Evolutionary conservation across 1,140 invertebrate species (phyloP).

Genomic region (Planococcus citri): DNA sequence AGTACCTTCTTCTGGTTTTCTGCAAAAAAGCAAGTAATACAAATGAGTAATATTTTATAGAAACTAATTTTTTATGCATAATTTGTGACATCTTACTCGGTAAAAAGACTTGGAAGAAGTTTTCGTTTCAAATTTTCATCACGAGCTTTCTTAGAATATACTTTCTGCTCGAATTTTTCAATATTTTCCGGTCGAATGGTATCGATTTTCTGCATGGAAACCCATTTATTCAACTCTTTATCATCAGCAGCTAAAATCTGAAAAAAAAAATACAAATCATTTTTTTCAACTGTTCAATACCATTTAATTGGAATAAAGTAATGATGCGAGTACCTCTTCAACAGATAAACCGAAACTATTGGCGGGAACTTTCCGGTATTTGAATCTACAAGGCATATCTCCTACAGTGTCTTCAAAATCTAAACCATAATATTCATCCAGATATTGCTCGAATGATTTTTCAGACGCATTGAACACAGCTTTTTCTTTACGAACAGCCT

Average conservation of each 20-base stretch:
- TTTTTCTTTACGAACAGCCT: constrained; percentile 35
- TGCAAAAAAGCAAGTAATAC: too few relatives aligned
- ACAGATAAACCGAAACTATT: constrained; percentile 84
- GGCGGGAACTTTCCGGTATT: constrained; percentile 75
- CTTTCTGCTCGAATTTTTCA: constrained; percentile 65
- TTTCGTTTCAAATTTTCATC: constrained; percentile 65
- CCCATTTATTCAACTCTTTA: constrained; percentile 89
- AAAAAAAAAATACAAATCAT: not conserved
- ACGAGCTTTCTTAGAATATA: constrained; percentile 58
- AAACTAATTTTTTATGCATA: too few relatives aligned
- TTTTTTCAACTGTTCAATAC: not conserved
- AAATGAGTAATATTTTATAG: too few relatives aligned
- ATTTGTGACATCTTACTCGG: constrained; percentile 25
- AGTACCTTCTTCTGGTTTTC: too few relatives aligned
- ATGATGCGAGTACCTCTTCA: constrained; percentile 63
- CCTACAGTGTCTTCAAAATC: constrained; percentile 92
- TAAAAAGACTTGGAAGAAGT: constrained; percentile 70
- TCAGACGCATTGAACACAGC: constrained; percentile 57
- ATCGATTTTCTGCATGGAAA: constrained; percentile 79
- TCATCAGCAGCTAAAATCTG: constrained; percentile 83
- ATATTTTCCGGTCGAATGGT: constrained; percentile 60
- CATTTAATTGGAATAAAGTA: too few relatives aligned
- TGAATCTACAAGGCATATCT: constrained; percentile 81
- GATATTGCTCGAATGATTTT: constrained; percentile 71
- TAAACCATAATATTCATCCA: constrained; percentile 87